A percentile compares a stretch with the other conserved stretches of the same genome.
phyloP scores from a whole-genome alignment of 2,888 invertebrate genomes.

The Diaphora mendica region DNA sequence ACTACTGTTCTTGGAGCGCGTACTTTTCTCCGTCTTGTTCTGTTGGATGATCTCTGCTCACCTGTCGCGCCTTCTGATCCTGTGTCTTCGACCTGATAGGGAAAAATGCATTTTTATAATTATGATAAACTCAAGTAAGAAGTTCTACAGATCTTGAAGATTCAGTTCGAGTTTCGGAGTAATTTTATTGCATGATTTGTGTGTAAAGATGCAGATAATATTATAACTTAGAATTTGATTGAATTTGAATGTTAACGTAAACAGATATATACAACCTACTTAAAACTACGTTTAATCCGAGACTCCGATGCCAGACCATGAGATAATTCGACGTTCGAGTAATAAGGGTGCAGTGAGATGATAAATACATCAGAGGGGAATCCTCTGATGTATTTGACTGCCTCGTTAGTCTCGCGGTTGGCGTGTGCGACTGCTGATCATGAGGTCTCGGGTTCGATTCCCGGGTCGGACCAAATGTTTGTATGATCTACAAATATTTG shows the following conservation, averaged over 20 bases:
- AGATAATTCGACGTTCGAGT: background rate
- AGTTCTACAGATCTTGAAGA: background rate
- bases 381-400: too few species aligned
- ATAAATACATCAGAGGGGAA: background rate
- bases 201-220: too few species aligned
- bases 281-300: background rate
- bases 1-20: constrained; percentile 93
- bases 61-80: constrained; percentile 89
- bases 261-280: background rate
- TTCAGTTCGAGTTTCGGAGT: background rate
- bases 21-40: constrained; percentile 89
- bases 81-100: constrained; percentile 87
- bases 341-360: background rate
- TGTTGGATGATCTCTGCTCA: constrained; percentile 83
- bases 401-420: too few species aligned
- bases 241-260: background rate
- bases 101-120: constrained; percentile 10
- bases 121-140: background rate
- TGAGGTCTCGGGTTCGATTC: too few species aligned
- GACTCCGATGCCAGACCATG: background rate
- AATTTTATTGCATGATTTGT: background rate
- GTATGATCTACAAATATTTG: too few species aligned
- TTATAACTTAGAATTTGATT: too few species aligned
- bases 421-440: too few species aligned
- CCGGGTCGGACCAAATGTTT: too few species aligned